Conservation (phyloP, 2,113 vertebrate species). For the Ptilorrhoa leucosticta region DNA sequence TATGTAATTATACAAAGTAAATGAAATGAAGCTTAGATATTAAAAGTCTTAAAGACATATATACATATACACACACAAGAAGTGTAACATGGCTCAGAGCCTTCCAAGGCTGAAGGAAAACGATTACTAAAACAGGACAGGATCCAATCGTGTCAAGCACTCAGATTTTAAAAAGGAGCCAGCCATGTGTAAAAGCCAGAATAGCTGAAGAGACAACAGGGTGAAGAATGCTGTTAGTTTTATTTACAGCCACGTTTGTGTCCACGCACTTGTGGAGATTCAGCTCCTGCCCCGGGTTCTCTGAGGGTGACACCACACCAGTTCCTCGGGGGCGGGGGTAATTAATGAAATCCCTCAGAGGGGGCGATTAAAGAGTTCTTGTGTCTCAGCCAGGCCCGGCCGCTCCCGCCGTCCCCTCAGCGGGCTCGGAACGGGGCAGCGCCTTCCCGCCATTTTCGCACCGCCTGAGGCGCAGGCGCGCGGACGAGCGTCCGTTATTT, state of each 20-base stretch:
- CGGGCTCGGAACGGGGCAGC: accelerated
- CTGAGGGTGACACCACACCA: neutral
- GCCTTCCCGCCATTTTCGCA: neutral
- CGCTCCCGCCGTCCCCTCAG: neutral
- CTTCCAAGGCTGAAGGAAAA: neutral
- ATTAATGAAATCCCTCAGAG: neutral
- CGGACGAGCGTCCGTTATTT: accelerated
- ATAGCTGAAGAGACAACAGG: accelerated
- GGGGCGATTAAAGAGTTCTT: accelerated
- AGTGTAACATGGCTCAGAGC: neutral
- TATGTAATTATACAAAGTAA: neutral
- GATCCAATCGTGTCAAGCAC: neutral
- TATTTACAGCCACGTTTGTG: neutral
- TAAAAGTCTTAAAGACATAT: neutral
- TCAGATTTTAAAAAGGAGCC: neutral
- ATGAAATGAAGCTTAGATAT: neutral
- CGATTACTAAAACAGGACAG: neutral
- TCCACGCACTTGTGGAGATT: neutral
- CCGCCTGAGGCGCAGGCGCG: neutral
- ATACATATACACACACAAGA: neutral
- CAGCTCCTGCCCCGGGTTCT: neutral
- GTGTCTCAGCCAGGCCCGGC: accelerated
- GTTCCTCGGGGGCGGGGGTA: accelerated
- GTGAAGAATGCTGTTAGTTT: accelerated
- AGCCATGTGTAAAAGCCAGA: neutral